Percentiles rank a stretch among this genome's conserved stretches.
Evolutionary conservation across 2,797 vertebrate species (phyloP).

Genomic region (Phataginus tricuspis): DNA sequence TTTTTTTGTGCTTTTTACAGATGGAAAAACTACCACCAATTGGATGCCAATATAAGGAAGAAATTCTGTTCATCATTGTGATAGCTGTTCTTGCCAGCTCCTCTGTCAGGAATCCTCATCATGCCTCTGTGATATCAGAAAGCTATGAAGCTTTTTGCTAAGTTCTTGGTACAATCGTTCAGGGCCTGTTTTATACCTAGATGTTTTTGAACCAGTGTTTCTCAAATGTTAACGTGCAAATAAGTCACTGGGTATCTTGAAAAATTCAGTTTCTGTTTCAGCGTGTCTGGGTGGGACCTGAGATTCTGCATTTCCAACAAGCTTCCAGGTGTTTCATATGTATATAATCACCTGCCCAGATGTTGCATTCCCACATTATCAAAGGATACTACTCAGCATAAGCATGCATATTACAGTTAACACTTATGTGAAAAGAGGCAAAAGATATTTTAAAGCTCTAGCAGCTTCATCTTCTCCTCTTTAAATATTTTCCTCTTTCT

Average conservation of each 20-base stretch:
- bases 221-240: background rate
- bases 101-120: background rate
- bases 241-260: background rate
- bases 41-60: background rate
- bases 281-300: background rate
- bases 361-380: background rate
- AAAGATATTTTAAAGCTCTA: background rate
- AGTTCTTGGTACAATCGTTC: background rate
- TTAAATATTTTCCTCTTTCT: conserved; percentile 21
- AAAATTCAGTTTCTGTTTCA: background rate
- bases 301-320: background rate
- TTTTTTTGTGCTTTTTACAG: background rate
- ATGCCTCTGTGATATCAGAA: background rate
- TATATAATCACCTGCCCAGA: background rate
- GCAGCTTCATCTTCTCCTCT: background rate
- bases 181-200: background rate
- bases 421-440: background rate
- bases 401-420: background rate
- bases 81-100: background rate
- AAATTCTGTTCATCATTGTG: background rate
- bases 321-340: background rate
- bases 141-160: conserved; percentile 9
- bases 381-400: background rate
- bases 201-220: background rate
- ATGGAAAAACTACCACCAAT: background rate